These are phyloP conservation scores for Dryocosmus kuriphilus DNA, from an alignment of 2,888 invertebrate species.

Conservation along the genomic window DNA sequence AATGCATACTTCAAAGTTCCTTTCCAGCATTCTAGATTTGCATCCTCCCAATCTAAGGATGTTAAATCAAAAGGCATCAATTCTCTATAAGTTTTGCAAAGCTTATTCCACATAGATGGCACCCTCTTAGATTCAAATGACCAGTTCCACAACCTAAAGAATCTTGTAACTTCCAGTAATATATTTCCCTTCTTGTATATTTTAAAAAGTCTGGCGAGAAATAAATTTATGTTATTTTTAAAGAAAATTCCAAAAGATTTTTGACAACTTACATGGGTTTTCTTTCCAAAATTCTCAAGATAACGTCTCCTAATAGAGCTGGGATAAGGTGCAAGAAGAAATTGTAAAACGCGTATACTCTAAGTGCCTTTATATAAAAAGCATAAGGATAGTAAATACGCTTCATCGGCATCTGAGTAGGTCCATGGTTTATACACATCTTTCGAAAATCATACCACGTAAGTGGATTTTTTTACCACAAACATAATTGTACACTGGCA, in stretches of 20 bases:
- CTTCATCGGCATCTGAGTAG: neutral
- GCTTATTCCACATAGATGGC: slow-evolving; percentile 78
- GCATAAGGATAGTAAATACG: neutral
- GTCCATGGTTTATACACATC: neutral
- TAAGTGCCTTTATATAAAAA: neutral
- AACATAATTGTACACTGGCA: slow-evolving; percentile 9
- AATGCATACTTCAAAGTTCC: neutral
- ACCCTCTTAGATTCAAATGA: slow-evolving; percentile 84
- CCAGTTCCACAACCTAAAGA: slow-evolving; percentile 89
- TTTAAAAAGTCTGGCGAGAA: slow-evolving; percentile 80
- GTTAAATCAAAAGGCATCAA: slow-evolving; percentile 86
- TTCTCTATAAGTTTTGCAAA: slow-evolving; percentile 81
- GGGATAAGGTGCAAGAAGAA: neutral
- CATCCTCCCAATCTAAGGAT: slow-evolving; percentile 83
- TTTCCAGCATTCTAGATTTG: neutral
- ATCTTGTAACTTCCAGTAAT: slow-evolving; percentile 83
- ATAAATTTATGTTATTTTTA: neutral
- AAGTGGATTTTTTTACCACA: neutral
- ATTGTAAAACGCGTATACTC: neutral
- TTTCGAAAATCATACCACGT: neutral
- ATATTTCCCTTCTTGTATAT: slow-evolving; percentile 81
- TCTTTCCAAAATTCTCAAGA: neutral
- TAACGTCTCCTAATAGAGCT: neutral
- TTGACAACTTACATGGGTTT: slow-evolving; percentile 1
- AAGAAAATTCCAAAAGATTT: too few relatives aligned